Evolutionary conservation across 53 echinoderm and acorn worm genomes (phyloP), one percentile per base, ranked within the genome.

Genomic region (Holothuria scabra): DNA sequence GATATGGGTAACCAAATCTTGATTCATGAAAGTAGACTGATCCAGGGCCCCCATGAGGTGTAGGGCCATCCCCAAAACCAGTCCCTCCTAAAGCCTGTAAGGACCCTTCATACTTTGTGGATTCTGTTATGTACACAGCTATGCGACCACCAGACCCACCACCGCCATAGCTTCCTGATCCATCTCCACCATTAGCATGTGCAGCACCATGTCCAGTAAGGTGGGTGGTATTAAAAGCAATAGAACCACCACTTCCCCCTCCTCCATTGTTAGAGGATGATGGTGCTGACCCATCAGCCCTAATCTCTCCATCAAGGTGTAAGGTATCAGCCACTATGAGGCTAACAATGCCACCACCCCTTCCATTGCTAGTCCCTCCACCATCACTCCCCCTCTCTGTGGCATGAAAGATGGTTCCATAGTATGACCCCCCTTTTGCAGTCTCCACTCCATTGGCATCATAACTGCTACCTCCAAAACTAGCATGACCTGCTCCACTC

Each of bases 141-240:
- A 95, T 86, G 46, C 90, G 90, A 5, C 95, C 95, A 23, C 95
- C 95, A 30, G 95, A 95, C 29, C 95, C 95, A 58, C 92, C 95
- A n/a, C 95, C 95, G 20, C 69, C 69, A 69, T 41, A 69, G 38
- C 69, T 33, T 8, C 92, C 90, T 7, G 79, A 41, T 18, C 95
- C 95, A 62, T 79, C 90, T 14, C 95, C 95, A 23, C 95, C 95
- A 84, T 93, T 90, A 59, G 95, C 90, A n/a, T 92, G 90, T 35
- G 92, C 59, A 49, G 33, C 20, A 25, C 95, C 95, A 82, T 93
- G 89, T 74, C 95, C 95, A 84, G 92, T 90, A 28, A 95, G 67
- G 63, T 95, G 90, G 38, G 79, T 52, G 12, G 86, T 66, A 29
- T 83, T 65, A 19, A 95, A 28, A 26, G 64, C 83, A 25, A 95